Conservation (phyloP, 1,140 invertebrate genomes). For the Diprion similis region DNA sequence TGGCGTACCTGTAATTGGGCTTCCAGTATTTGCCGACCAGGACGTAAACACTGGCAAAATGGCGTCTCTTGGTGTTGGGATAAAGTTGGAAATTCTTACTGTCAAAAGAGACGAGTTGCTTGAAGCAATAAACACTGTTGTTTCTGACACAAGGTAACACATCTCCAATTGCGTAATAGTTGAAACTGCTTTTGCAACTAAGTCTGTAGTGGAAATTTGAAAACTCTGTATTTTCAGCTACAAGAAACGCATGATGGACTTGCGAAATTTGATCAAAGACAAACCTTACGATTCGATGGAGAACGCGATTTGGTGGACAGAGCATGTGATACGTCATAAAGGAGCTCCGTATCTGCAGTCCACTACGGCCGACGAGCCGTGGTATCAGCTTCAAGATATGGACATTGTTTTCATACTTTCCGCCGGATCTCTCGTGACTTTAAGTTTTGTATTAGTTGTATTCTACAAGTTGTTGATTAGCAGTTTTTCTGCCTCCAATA, state of each 20-base stretch:
- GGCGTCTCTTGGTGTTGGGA: constrained; percentile 33
- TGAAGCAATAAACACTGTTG: constrained; percentile 31
- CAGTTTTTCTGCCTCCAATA: neutral
- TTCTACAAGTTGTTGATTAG: neutral
- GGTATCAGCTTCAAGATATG: constrained; percentile 45
- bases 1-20: too few species aligned
- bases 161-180: neutral
- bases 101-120: constrained; percentile 28
- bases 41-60: constrained; percentile 35
- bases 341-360: constrained; percentile 58
- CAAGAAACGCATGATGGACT: constrained; percentile 41
- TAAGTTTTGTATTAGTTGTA: neutral
- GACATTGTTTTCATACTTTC: constrained; percentile 35
- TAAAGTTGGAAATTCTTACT: constrained; percentile 23
- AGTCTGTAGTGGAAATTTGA: neutral
- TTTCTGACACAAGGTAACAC: constrained; percentile 34
- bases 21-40: constrained; percentile 35
- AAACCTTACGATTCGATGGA: constrained; percentile 54
- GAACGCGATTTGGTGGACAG: constrained; percentile 63
- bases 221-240: constrained; percentile 37
- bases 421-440: neutral
- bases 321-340: constrained; percentile 64
- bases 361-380: constrained; percentile 47
- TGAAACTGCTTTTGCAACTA: neutral
- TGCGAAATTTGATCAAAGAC: constrained; percentile 48